phyloP scores from a whole-genome alignment of 2,888 invertebrate species.

The Microdon myrmicae region DNA sequence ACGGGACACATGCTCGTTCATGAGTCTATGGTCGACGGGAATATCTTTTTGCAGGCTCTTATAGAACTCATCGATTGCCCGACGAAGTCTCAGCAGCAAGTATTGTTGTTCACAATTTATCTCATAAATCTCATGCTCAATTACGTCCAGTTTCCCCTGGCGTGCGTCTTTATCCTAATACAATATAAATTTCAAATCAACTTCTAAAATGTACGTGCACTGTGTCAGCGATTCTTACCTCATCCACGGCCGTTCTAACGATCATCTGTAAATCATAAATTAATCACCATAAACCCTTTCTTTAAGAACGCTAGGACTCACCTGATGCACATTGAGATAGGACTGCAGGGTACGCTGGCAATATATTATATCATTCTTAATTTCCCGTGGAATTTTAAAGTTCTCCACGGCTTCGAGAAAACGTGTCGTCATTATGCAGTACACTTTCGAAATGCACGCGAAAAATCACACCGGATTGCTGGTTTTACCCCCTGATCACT shows the following conservation, averaged over 20 bases:
- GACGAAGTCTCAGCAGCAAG: conserved; percentile 58
- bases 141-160: conserved; percentile 60
- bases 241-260: conserved; percentile 40
- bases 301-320: no score
- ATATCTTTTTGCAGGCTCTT: conserved; percentile 56
- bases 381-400: conserved; percentile 60
- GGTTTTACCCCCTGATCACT: no score
- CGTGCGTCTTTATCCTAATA: conserved; percentile 58
- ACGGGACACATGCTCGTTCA: conserved; percentile 58
- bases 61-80: conserved; percentile 58
- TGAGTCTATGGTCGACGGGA: conserved; percentile 53
- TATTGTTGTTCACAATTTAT: conserved; percentile 63
- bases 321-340: conserved; percentile 64
- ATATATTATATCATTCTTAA: conserved; percentile 64
- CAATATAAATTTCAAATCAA: not conserved
- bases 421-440: conserved; percentile 41
- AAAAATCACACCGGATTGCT: no score
- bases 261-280: conserved; percentile 36
- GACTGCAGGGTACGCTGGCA: conserved; percentile 63
- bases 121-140: conserved; percentile 62
- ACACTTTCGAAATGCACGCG: no score
- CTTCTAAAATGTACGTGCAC: not conserved
- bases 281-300: conserved; percentile 6
- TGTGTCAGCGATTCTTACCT: conserved; percentile 31
- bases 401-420: conserved; percentile 48